Base-by-base conservation (phyloP, 1,140 invertebrate species). In the Diabrotica undecimpunctata region DNA sequence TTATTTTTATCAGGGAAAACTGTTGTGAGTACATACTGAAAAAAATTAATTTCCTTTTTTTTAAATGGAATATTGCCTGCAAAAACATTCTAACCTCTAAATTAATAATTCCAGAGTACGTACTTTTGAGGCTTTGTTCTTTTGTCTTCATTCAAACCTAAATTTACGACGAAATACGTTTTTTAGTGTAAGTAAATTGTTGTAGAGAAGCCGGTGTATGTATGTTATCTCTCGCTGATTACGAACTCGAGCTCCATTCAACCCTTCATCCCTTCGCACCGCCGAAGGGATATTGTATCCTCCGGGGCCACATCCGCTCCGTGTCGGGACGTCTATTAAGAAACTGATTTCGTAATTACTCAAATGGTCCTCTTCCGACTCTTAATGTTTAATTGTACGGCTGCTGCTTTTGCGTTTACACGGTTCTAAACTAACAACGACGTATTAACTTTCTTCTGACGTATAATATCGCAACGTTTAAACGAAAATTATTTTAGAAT, bases 321-420 rank as follows among this genome's bases (percentile, higher is more conserved):
- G 66, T 71, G 72, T 71, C 66, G 69, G 70, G 68, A 70, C 65
- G 70, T 55, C 72, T 73, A 73, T 73, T 73, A 73, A 73, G 72
- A 71, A 73, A 70, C 72, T 73, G 67, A 68, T 73, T 68, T 65
- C 37, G 67, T 68, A 73, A 73, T 73, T 73, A 73, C 62, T 71
- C 68, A 71, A 73, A 73, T 69, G 68, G 68, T 69, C 63, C 69
- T 66, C 58, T 71, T 69, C 67, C 69, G 67, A 69, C 60, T 66
- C 60, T 62, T 56, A 69, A 59, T 62, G 64, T 61, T 59, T 70
- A 68, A 72, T 72, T 70, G 72, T 68, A 77, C 77, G 72, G 75
- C 73, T 72, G 74, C 77, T 75, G 75, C 74, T 72, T 46, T 46
- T 0, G 7, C 39, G 7, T 46, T 46, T 46, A 46, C 39, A 46